Evolutionary conservation across 2,113 vertebrate genomes (phyloP).

Genomic region (Eidolon helvum): DNA sequence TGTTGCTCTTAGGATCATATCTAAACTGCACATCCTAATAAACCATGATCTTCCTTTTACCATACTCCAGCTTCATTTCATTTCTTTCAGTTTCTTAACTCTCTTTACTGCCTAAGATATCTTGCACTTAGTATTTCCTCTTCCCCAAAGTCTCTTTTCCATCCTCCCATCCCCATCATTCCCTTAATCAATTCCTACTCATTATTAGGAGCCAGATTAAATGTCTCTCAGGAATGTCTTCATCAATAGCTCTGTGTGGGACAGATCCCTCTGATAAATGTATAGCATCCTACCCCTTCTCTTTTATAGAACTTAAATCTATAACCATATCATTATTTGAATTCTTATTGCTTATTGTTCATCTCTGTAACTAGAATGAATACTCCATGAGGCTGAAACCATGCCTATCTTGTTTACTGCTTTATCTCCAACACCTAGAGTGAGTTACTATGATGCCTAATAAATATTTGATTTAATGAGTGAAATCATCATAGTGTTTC

Average conservation of each 20-base stretch:
- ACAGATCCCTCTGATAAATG: neutral
- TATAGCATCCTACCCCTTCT: neutral
- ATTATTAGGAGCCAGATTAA: neutral
- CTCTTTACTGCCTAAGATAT: neutral
- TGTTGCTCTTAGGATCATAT: neutral
- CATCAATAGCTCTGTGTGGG: neutral
- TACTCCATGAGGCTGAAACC: neutral
- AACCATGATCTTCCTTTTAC: too few relatives aligned
- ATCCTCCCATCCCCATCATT: too few relatives aligned
- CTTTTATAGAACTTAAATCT: neutral
- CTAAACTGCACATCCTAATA: neutral
- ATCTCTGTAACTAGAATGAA: neutral
- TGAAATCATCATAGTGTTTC: neutral
- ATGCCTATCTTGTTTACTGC: neutral
- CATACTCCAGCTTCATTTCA: neutral
- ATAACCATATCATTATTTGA: neutral
- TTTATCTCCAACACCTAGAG: neutral
- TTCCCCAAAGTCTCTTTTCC: neutral
- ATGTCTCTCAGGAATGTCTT: neutral
- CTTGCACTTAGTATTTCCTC: neutral
- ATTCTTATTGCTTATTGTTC: neutral
- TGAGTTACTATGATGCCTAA: neutral
- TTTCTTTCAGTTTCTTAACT: neutral
- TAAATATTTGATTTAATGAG: neutral
- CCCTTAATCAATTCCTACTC: neutral